Conservation (phyloP, 2,113 vertebrate species). For the Chaenogobius annularis region DNA sequence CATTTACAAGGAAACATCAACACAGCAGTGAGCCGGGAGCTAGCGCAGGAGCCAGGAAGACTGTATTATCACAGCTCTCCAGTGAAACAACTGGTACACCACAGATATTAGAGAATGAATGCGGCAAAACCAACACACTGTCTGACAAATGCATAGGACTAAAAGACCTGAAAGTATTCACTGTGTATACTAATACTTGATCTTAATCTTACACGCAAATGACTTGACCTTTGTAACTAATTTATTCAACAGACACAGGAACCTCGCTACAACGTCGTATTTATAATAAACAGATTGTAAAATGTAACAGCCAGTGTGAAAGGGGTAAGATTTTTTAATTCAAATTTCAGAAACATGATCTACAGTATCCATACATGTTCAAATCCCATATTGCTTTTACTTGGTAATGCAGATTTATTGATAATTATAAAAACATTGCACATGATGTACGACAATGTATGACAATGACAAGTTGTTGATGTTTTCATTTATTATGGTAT, state of each 20-base stretch:
- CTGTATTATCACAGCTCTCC: slow-evolving; percentile 39
- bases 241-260: not conserved
- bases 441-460: too few species aligned
- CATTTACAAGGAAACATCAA: slow-evolving; percentile 24
- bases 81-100: slow-evolving; percentile 41
- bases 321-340: too few species aligned
- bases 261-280: not conserved
- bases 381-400: too few species aligned
- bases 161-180: slow-evolving; percentile 9
- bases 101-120: slow-evolving; percentile 52
- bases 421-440: too few species aligned
- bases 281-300: too few species aligned
- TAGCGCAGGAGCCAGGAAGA: not conserved
- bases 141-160: not conserved
- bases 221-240: slow-evolving; percentile 20
- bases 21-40: slow-evolving; percentile 4
- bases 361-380: too few species aligned
- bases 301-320: not conserved
- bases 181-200: slow-evolving; percentile 21
- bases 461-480: too few species aligned
- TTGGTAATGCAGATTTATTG: too few species aligned
- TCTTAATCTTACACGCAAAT: slow-evolving; percentile 10
- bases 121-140: slow-evolving; percentile 21
- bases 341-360: too few species aligned
- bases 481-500: too few species aligned